Conservation (phyloP, 2,888 invertebrate species). For the Nemurella pictetii region DNA sequence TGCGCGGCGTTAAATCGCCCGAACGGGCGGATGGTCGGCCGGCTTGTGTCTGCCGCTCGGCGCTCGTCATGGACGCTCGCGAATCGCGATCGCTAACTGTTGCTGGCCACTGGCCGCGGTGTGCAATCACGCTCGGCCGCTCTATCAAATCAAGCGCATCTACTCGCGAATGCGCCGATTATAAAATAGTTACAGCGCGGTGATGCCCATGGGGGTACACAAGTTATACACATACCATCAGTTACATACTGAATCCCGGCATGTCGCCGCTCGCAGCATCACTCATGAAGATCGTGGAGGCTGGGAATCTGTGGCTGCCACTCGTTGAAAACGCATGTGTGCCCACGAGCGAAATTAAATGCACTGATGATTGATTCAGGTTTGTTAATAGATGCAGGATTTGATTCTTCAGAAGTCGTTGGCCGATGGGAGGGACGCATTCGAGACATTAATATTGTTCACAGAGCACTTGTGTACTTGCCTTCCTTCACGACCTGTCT, state of each 20-base stretch:
- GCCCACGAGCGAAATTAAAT: not conserved
- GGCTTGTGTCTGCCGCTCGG: too few species aligned
- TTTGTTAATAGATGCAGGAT: not conserved
- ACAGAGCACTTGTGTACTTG: not conserved
- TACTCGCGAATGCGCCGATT: not conserved
- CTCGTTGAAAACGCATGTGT: not conserved
- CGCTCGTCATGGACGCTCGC: not conserved
- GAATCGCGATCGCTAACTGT: not conserved
- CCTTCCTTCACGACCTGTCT: conserved; percentile 2
- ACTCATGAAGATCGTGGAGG: too few species aligned
- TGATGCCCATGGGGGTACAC: not conserved
- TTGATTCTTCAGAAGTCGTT: not conserved
- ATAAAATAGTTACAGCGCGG: not conserved
- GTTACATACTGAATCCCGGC: too few species aligned
- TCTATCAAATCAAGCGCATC: not conserved
- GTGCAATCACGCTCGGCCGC: not conserved
- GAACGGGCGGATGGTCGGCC: not conserved
- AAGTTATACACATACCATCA: not conserved
- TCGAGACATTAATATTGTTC: not conserved
- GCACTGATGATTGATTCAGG: conserved; percentile 12
- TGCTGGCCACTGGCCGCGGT: not conserved
- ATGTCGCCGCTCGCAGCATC: not conserved
- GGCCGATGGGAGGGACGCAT: conserved; percentile 13
- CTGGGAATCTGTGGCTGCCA: too few species aligned
- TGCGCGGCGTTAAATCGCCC: not conserved